These are phyloP conservation scores for Pseudopleuronectes americanus DNA, from an alignment of 2,797 vertebrate species.

Conservation along the genomic window DNA sequence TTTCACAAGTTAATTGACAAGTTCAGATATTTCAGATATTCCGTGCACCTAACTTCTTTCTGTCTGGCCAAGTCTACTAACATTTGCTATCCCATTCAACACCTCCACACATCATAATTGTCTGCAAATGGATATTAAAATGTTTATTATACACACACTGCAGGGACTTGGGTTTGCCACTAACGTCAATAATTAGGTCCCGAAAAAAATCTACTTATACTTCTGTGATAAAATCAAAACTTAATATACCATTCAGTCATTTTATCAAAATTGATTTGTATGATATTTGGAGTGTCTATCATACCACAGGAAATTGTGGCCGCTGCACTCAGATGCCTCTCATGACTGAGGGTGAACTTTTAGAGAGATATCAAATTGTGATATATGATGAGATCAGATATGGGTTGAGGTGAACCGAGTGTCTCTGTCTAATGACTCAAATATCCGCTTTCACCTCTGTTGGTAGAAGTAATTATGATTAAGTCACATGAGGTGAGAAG, in stretches of 20 bases:
- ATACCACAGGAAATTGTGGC: background rate
- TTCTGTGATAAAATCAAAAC: conserved; percentile 10
- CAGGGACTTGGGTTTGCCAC: conserved; percentile 27
- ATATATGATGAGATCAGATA: conserved; percentile 54
- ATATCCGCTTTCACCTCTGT: conserved; percentile 70
- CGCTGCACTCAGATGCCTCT: background rate
- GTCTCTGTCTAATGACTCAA: conserved; percentile 66
- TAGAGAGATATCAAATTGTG: conserved; percentile 53
- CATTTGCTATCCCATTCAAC: too few relatives aligned
- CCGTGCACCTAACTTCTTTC: too few relatives aligned
- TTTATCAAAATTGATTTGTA: background rate
- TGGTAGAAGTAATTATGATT: conserved; percentile 75
- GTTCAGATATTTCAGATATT: too few relatives aligned
- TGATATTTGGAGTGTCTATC: conserved; percentile 1
- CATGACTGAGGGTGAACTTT: conserved; percentile 52
- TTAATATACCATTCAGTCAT: conserved; percentile 9
- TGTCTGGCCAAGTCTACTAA: too few relatives aligned
- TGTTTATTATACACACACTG: conserved; percentile 46
- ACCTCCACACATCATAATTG: too few relatives aligned
- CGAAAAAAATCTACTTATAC: conserved; percentile 28
- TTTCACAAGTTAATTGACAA: too few relatives aligned
- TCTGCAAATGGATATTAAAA: conserved; percentile 22
- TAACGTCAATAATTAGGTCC: conserved; percentile 36
- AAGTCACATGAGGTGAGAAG: conserved; percentile 40
- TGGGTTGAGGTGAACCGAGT: conserved; percentile 42